Base-by-base conservation (phyloP, 2,797 vertebrate species). In the Gymnothorax javanicus region DNA sequence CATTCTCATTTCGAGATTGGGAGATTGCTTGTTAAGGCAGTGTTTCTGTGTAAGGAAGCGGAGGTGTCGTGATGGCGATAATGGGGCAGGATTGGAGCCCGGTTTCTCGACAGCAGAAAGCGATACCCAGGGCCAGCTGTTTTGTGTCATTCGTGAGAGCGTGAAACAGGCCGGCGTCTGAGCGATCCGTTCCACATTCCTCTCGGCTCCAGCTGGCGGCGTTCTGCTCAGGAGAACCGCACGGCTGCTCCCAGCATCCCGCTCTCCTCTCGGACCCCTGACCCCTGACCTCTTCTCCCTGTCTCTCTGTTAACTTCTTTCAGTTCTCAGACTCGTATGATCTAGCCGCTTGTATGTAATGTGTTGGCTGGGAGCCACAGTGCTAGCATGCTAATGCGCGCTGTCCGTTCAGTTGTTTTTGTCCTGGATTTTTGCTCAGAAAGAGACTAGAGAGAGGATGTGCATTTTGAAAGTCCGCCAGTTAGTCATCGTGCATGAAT, bases 141-240 rank as follows among this genome's bases (percentile, higher is more conserved):
- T 93, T 89, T 62, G 87, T 88, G 87, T 91, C 86, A 87, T 52
- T 25, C 56, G 87, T 75, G 89, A 87, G 85, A 87, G 88, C 90
- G 87, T 91, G 92, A 89, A 82, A 82, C 89, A 87, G 89, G 91
- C 89, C 88, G 75, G 90, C 91, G 91, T 93, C 90, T 92, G 89
- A 86, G 89, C 88, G 92, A 94, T 95, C 92, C 90, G 93, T 94
- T 95, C 93, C 93, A 94, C 94, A 96, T 96, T 96, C 95, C 90
- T 93, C 91, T 83, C 89, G 91, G 90, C 91, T 88, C 93, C 91
- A 87, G 57, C 91, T 92, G 92, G 92, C 92, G 89, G 91, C 90
- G 89, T 93, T 90, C 90, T 88, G 90, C 90, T 90, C 84, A 64
- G 91, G 90, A 85, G 90, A 90, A 92, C 91, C 92, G 92, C 92